phyloP scores from a whole-genome alignment of 2,797 vertebrate species.

The Falco cherrug region DNA sequence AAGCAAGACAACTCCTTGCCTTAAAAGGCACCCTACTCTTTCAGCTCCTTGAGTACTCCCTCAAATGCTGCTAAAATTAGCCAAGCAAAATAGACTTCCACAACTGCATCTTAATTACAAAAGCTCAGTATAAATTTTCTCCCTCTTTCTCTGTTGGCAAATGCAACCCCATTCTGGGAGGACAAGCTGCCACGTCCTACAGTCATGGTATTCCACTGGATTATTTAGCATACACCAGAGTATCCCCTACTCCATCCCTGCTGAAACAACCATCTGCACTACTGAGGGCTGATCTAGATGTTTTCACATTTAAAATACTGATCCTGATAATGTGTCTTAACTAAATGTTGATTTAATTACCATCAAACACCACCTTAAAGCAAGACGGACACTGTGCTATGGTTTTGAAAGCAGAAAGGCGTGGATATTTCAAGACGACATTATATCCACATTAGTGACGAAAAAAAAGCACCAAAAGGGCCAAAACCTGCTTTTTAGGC shows the following conservation, averaged over 20 bases:
- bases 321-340: neutral
- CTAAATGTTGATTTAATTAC: neutral
- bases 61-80: neutral
- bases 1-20: neutral
- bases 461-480: neutral
- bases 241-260: too few relatives aligned
- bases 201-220: rapidly evolving
- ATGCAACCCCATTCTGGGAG: rapidly evolving
- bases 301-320: rapidly evolving
- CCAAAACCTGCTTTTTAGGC: neutral
- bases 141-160: rapidly evolving
- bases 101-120: neutral
- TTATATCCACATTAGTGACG: rapidly evolving
- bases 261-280: rapidly evolving
- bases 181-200: rapidly evolving
- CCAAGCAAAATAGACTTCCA: neutral
- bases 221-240: too few relatives aligned
- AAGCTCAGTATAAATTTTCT: rapidly evolving
- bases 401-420: neutral
- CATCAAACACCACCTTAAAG: rapidly evolving
- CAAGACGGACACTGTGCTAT: rapidly evolving
- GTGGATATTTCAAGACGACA: neutral
- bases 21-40: neutral
- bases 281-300: neutral
- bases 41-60: neutral